Base-by-base conservation (phyloP, 30 jellyfish, hydroid and myxozoan species). In the Chironex yamaguchii region DNA sequence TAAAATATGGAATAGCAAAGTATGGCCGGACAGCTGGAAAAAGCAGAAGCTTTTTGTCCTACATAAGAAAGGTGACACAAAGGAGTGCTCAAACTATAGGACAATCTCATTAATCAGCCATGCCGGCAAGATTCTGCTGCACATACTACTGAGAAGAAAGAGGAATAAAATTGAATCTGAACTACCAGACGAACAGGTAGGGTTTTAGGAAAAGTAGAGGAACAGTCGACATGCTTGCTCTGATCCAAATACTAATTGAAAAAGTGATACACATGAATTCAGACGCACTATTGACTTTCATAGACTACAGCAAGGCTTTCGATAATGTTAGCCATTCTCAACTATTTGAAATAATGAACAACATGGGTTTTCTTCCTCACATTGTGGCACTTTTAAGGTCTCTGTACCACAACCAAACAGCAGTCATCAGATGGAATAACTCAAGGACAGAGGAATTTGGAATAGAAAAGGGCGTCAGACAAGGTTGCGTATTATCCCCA, bases 281-380 rank as follows among this genome's bases (percentile, higher is more conserved):
- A n/a, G n/a, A n/a, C n/a, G n/a, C n/a, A n/a, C n/a, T n/a, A n/a
- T n/a, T 52, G 34, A 21, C 63, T 32, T 25, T 76, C 30, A 52
- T 76, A 2, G 80, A 76, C 28, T 9, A 76, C 29, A 62, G 51
- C 9, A 76, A 76, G 84, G 89, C 89, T n/a, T 49, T 76, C 30
- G 84, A 76, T 58, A 21, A 80, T 33, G 86, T 48, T 24, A 36
- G 79, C 31, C 81, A 72, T 72, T 51, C 35, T 20, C 71, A 13
- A 34, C 76, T 48, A 36, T 72, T 34, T 71, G 29, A 72, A 72
- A 35, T 12, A 24, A 34, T 72, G 80, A 6, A 52, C 14, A 21
- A 34, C 25, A 79, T 34, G 73, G 82, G 90, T 28, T 54, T 62
- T 51, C 90, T 68, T 33, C 21, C 31, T 26, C 84, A 79, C 71